A percentile compares a stretch with the other conserved stretches of the same genome.
phyloP scores from a whole-genome alignment of 2,113 vertebrate species.

The Oreochromis tanganicae region DNA sequence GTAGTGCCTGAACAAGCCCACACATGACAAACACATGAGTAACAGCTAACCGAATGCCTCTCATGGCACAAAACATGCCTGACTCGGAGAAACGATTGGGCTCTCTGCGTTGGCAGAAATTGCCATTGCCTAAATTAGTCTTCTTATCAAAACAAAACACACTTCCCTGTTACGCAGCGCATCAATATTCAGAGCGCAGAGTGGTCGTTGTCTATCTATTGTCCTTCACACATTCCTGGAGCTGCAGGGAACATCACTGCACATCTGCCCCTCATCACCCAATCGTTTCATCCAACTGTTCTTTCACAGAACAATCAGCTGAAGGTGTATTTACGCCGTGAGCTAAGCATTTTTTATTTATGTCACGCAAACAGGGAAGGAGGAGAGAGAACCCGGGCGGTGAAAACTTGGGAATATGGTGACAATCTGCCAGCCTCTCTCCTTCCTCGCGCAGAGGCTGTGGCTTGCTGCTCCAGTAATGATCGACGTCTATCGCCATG shows the following conservation, averaged over 20 bases:
- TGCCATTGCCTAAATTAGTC: neutral
- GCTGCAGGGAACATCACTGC: neutral
- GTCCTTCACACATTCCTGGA: constrained; percentile 7
- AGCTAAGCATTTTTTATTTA: constrained; percentile 30
- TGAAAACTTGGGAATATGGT: neutral
- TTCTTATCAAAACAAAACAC: constrained; percentile 9
- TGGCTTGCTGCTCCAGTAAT: neutral
- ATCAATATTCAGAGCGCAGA: neutral
- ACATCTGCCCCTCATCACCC: constrained; percentile 7
- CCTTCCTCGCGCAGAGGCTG: neutral
- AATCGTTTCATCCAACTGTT: neutral
- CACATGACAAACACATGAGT: neutral
- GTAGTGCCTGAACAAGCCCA: neutral
- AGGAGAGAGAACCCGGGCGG: neutral
- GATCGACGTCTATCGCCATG: neutral
- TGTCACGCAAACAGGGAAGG: neutral
- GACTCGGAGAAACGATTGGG: neutral
- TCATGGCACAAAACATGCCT: neutral
- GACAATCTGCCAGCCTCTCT: neutral
- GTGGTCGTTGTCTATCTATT: neutral
- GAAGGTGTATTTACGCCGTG: constrained; percentile 4
- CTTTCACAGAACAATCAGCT: neutral
- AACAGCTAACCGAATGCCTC: neutral
- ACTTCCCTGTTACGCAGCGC: neutral
- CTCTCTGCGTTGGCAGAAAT: neutral